These are phyloP conservation scores for Semnornis frantzii DNA, from an alignment of 2,113 vertebrate species.

Conservation along the genomic window DNA sequence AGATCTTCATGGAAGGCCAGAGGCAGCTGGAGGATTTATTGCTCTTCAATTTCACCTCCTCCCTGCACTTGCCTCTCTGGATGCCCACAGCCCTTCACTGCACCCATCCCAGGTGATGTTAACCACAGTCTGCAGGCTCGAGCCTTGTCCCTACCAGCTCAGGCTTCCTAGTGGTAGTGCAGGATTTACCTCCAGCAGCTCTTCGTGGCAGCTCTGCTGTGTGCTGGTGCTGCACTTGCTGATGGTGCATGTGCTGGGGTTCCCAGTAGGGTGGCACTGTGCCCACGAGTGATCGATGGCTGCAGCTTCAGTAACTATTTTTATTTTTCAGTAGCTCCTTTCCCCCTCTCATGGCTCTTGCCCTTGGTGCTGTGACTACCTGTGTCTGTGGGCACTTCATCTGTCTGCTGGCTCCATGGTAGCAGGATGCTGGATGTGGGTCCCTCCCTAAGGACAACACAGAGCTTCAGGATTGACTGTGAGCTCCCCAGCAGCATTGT, in stretches of 20 bases:
- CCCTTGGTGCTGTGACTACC: background rate
- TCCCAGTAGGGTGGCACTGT: background rate
- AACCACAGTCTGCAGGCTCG: accelerated
- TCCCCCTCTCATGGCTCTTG: background rate
- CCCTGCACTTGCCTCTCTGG: background rate
- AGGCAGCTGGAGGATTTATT: background rate
- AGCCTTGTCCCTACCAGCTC: background rate
- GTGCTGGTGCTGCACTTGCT: background rate
- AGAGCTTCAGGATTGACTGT: background rate
- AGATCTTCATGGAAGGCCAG: background rate
- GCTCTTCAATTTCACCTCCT: background rate
- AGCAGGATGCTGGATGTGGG: background rate
- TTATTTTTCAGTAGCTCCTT: background rate
- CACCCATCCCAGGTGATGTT: accelerated
- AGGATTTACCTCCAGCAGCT: background rate
- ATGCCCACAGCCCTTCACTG: accelerated
- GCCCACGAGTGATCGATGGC: background rate
- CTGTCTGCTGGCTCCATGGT: background rate
- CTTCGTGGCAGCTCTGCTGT: background rate
- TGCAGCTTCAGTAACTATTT: slow-evolving; percentile 7
- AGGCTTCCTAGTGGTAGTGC: accelerated
- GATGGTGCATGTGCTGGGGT: background rate
- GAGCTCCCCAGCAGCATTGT: background rate
- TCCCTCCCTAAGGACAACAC: background rate
- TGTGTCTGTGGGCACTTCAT: accelerated